These are phyloP conservation scores for Vespertilio murinus DNA, from an alignment of 2,797 vertebrate species.

Conservation along the genomic window DNA sequence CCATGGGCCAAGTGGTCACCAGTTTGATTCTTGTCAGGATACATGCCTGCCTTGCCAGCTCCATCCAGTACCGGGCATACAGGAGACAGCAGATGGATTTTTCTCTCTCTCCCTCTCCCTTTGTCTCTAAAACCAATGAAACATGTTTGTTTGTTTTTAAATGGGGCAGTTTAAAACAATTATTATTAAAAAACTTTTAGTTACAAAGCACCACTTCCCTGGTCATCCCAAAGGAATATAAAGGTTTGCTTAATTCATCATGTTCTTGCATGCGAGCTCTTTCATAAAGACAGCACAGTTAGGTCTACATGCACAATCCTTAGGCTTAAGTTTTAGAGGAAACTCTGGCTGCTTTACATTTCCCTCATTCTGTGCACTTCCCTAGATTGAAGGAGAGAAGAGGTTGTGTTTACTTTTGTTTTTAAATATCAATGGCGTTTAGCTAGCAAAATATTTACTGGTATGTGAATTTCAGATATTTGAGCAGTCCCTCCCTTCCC, in stretches of 20 bases:
- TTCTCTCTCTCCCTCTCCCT: not conserved
- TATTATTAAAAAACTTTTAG: not conserved
- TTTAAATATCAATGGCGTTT: not conserved
- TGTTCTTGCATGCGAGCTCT: not conserved
- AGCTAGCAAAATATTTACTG: constrained; percentile 45
- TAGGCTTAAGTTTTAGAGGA: not conserved
- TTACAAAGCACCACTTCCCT: not conserved
- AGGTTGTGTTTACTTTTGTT: not conserved
- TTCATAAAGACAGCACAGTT: not conserved
- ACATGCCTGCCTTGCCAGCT: not conserved
- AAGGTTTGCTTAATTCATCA: not conserved
- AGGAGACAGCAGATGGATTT: not conserved
- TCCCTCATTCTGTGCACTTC: not conserved
- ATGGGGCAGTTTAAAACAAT: not conserved
- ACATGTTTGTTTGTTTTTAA: not conserved
- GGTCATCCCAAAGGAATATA: not conserved
- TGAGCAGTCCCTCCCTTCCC: not conserved
- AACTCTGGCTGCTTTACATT: not conserved
- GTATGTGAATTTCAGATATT: constrained; percentile 40
- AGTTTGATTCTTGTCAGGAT: not conserved
- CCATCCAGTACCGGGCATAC: not conserved
- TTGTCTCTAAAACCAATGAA: not conserved
- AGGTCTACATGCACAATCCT: not conserved
- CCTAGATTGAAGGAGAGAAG: not conserved
- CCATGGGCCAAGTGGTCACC: not conserved